These are phyloP conservation scores for Hephaestus fuliginosus DNA, from an alignment of 2,797 vertebrate genomes.

Conservation along the genomic window DNA sequence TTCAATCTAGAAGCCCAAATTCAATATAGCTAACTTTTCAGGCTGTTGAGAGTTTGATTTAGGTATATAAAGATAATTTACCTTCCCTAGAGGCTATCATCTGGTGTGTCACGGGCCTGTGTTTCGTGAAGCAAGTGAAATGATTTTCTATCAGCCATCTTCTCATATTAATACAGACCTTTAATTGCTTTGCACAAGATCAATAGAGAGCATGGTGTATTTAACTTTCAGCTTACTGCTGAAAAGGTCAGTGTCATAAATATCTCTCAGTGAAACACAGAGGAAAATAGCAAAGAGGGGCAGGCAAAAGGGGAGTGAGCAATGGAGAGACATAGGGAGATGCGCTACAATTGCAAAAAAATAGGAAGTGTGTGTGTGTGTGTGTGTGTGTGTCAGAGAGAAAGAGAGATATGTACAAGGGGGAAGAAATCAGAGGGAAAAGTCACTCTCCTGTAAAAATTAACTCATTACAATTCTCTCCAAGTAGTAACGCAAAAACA, in stretches of 20 bases:
- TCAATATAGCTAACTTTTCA: conserved; percentile 46
- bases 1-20: conserved; percentile 56
- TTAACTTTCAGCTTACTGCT: conserved; percentile 67
- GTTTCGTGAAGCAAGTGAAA: conserved; percentile 58
- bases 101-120: conserved; percentile 23
- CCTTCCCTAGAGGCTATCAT: conserved; percentile 40
- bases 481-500: conserved; percentile 25
- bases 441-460: conserved; percentile 41
- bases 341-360: conserved; percentile 13
- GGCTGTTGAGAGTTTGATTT: conserved; percentile 51
- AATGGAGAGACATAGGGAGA: conserved; percentile 10
- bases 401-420: conserved; percentile 1
- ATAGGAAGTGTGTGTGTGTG: neutral
- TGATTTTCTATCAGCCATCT: conserved; percentile 64
- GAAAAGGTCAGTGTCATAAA: conserved; percentile 80
- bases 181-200: conserved; percentile 74
- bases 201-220: conserved; percentile 64
- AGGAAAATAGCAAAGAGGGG: conserved; percentile 27
- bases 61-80: conserved; percentile 50
- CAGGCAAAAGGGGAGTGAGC: neutral
- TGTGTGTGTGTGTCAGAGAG: neutral
- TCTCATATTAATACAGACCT: conserved; percentile 72
- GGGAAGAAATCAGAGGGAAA: conserved; percentile 8
- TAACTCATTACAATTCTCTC: conserved; percentile 64
- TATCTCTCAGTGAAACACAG: conserved; percentile 58